Evolutionary conservation across 2,113 vertebrate species (phyloP).

Genomic region (Tapirus terrestris): DNA sequence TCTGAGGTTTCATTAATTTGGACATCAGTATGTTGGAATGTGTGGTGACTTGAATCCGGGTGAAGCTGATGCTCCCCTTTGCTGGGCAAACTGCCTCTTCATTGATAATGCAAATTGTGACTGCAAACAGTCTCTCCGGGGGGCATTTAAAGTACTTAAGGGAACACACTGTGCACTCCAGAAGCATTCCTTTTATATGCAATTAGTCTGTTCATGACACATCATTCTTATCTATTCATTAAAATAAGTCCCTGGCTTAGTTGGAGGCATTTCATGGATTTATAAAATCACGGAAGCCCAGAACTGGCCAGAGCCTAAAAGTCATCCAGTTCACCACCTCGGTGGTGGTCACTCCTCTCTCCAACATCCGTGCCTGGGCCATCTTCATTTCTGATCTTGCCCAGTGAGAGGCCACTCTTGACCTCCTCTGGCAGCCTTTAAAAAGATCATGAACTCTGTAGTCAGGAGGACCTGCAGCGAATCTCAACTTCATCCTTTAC

Average conservation of each 20-base stretch:
- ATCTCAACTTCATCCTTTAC: neutral
- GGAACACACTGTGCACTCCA: conserved; percentile 65
- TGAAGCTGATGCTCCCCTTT: neutral
- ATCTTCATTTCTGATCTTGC: too few species aligned
- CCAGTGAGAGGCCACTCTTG: neutral
- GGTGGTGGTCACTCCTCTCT: neutral
- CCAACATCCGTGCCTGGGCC: neutral
- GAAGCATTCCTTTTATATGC: conserved; percentile 62
- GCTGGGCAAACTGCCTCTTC: conserved; percentile 59
- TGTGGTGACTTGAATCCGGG: neutral
- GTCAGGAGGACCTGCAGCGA: neutral
- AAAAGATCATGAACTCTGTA: neutral
- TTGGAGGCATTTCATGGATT: conserved; percentile 55
- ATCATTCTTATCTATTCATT: conserved; percentile 79
- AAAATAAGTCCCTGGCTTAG: conserved; percentile 77
- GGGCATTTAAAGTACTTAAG: conserved; percentile 66
- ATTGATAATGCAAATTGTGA: conserved; percentile 72
- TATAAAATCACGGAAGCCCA: conserved; percentile 41
- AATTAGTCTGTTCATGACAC: conserved; percentile 80
- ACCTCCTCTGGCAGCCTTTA: neutral
- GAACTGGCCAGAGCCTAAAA: conserved; percentile 48
- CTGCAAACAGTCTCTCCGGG: conserved; percentile 64
- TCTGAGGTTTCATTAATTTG: conserved; percentile 20
- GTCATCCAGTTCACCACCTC: neutral
- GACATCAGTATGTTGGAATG: conserved; percentile 49